Base-by-base conservation (phyloP, 2,888 invertebrate species). In the Bimastos eiseni region DNA sequence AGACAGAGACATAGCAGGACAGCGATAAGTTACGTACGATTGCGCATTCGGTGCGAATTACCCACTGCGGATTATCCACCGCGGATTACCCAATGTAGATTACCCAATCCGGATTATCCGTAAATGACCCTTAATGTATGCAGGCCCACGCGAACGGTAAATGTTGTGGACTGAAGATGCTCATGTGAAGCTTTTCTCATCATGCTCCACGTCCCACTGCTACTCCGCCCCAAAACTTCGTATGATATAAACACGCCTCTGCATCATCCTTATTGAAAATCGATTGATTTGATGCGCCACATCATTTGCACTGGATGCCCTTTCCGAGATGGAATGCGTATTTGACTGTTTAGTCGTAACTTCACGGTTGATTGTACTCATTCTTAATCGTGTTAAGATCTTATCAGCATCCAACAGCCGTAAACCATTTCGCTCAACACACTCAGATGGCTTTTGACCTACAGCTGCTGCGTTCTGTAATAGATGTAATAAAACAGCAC, bases 241-340 rank as follows among this genome's bases (percentile, higher is more conserved):
- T 11, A 55, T n/a, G n/a, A n/a, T 30, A 24, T 55, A 2, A 13
- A 30, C 5, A 11, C 70, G n/a, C 70, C n/a, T 11, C 6, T 70
- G n/a, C 11, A n/a, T 70, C n/a, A 15, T 49, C 21, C 49, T 21
- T 0, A 30, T n/a, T 70, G 13, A 70, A 30, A n/a, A 70, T 70
- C n/a, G 70, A 30, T 70, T 70, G n/a, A 70, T 1, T 49, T 21
- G 8, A 21, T 49, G 19, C 6, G 3, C 49, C 8, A 70, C 70
- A 70, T 70, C 70, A n/a, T n/a, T n/a, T 70, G 70, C n/a, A n/a
- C 70, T 70, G 70, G 49, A n/a, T 70, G 70, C 70, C 70, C 70
- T n/a, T 11, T 30, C 70, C 0, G 13, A 70, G 70, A 70, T n/a
- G 3, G n/a, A 30, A n/a, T 70, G 6, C 11, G 13, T 70, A 1